Base-by-base conservation (phyloP, 2,113 vertebrate species). In the Apus apus region DNA sequence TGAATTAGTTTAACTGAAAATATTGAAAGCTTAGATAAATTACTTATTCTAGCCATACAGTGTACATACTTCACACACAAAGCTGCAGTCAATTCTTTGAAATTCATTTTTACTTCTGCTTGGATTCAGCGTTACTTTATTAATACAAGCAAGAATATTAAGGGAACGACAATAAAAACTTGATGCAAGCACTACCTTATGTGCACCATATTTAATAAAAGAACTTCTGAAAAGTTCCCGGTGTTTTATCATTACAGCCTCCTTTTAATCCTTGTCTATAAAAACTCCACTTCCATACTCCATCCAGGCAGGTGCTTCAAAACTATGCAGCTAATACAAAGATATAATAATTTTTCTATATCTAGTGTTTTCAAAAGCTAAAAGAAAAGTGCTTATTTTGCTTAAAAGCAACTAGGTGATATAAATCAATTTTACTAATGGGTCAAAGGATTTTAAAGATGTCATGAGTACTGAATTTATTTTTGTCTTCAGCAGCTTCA, bases 361-460 rank as follows among this genome's bases (percentile, higher is more conserved):
- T 30, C 25, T 53, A 90, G 46, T 54, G 15, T 32, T 72, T 91
- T 51, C 51, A 82, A 26, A 1, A 58, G 29, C 70, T 9, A 56
- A 27, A 89, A 81, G 34, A 58, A 67, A 93, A 90, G 50, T 56
- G 65, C 53, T 93, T 87, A 27, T 85, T 85, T 84, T 93, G 60
- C 66, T 80, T 75, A 83, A 89, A 90, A 90, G 68, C 72, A 93
- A 65, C 73, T 51, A 26, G 60, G 72, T 76, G 68, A 81, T 38
- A 85, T 40, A 94, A 83, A 80, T 61, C 70, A 80, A 56, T 73
- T 86, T 53, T 93, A 91, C 64, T 74, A 85, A 95, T 8, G 40
- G 87, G 92, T 90, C 79, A 93, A 91, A 97, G 87, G 83, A 85
- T 38, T 53, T 88, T 91, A 45, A 87, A 93, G 78, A 76, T 72